Evolutionary conservation across 2,797 vertebrate genomes (phyloP), one percentile per base, ranked within the genome.

Genomic region (Hydrocynus forskahlii): DNA sequence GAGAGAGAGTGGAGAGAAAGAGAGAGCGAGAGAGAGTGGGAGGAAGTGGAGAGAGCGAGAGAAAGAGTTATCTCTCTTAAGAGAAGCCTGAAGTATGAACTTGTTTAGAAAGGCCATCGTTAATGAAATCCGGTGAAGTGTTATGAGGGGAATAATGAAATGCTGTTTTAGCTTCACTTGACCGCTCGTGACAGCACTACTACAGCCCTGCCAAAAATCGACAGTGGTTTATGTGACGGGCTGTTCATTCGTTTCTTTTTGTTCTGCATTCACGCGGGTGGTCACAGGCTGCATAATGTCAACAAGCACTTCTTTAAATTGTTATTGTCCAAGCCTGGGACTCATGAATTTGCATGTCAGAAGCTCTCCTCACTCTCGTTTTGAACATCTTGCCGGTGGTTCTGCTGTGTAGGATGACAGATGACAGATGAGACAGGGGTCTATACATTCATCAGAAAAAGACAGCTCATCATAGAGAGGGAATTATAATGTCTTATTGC

Each of bases 61-160:
- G 64, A 66, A 71, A 75, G 50, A 69, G 54, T 75, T 79, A 76
- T 79, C 52, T 86, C 79, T 86, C 62, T 59, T 57, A 19, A 72
- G 75, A 81, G 62, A 67, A 82, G 76, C 43, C 75, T 40, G 71
- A 64, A 59, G 76, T 78, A 76, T 79, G 70, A 84, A 81, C 69
- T 57, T 76, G 66, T 63, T 64, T 73, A 80, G 52, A 81, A 55
- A 70, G 63, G 75, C 75, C 70, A 82, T 78, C 68, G 25, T 82
- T 82, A 82, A 78, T 78, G 54, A 74, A 82, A 78, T 82, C 40
- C 69, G 13, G 52, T 17, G 40, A 40, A 38, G 19, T 74, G 69
- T 78, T 68, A 63, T 68, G 45, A 78, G 45, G 1, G 38, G 57
- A 78, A 78, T 82, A 78, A 82, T 82, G 19, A 82, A 82, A 78